phyloP scores from a whole-genome alignment of 2,888 invertebrate species.

The Agriotes lineatus region DNA sequence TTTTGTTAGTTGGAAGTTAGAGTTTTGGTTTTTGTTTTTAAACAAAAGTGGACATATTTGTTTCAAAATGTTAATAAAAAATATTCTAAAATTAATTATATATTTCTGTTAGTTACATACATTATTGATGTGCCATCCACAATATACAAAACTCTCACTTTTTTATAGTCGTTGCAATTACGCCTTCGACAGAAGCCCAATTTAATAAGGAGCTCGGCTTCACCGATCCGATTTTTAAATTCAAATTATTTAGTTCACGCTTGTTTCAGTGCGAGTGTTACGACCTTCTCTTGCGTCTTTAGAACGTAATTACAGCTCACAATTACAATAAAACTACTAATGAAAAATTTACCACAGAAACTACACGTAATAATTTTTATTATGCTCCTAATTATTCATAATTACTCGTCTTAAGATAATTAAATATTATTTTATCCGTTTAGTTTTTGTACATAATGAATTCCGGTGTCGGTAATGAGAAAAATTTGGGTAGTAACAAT shows the following conservation, averaged over 20 bases:
- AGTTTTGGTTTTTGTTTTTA: too few relatives aligned
- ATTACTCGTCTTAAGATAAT: constrained; percentile 44
- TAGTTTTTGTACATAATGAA: constrained; percentile 42
- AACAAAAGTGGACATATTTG: too few relatives aligned
- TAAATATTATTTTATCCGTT: constrained; percentile 43
- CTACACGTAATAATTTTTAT: constrained; percentile 46
- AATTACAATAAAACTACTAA: constrained; percentile 40
- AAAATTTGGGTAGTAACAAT: constrained; percentile 37
- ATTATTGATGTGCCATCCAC: too few relatives aligned
- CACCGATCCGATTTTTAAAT: neutral
- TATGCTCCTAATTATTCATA: constrained; percentile 47
- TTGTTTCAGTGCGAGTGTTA: constrained; percentile 28
- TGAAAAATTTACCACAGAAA: constrained; percentile 40
- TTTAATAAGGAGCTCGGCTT: too few relatives aligned
- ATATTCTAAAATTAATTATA: too few relatives aligned
- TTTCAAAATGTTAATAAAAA: too few relatives aligned
- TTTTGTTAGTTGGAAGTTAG: too few relatives aligned
- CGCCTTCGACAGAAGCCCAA: too few relatives aligned
- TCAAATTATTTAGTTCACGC: constrained; percentile 9
- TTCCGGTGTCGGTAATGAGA: constrained; percentile 40
- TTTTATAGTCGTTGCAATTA: too few relatives aligned
- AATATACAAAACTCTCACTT: too few relatives aligned
- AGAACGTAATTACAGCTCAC: constrained; percentile 22
- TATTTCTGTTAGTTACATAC: too few relatives aligned
- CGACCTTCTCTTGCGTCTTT: constrained; percentile 27